Percentiles rank a stretch among this genome's conserved stretches.
Evolutionary conservation across 1,140 invertebrate species (phyloP).

Genomic region (Brachionus calyciflorus): DNA sequence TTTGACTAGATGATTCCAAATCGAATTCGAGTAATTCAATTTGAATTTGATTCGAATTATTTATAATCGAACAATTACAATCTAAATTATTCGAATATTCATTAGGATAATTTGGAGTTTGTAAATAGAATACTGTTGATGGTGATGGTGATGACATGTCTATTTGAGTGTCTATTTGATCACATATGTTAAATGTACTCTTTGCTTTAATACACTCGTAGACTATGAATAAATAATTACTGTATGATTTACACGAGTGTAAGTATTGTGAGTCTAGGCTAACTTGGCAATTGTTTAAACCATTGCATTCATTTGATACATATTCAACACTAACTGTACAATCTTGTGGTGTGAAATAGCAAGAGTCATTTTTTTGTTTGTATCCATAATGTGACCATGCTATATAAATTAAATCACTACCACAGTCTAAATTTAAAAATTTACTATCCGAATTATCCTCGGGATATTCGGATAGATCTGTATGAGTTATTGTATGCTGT

Average conservation of each 20-base stretch:
- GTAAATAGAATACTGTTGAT: neutral
- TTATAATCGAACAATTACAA: conserved; percentile 3
- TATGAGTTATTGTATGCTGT: no score
- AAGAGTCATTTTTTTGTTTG: neutral
- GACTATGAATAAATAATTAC: conserved; percentile 9
- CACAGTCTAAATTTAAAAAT: neutral
- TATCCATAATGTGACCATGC: conserved; percentile 7
- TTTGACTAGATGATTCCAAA: conserved; percentile 30
- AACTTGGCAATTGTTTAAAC: neutral
- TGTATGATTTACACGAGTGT: conserved; percentile 34
- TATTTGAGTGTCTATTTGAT: neutral
- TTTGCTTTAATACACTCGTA: conserved; percentile 4
- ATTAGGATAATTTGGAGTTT: conserved; percentile 29
- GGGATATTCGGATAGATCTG: neutral
- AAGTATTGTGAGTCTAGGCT: conserved; percentile 39
- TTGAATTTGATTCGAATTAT: neutral
- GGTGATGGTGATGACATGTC: no score
- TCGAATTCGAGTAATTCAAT: conserved; percentile 18
- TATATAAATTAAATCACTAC: neutral
- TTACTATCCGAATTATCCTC: neutral
- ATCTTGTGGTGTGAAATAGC: neutral
- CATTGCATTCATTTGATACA: conserved; percentile 43
- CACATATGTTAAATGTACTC: neutral
- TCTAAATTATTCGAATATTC: conserved; percentile 40
- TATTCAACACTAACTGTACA: conserved; percentile 36